Evolutionary conservation across 92 coral and sea anemone species (phyloP), one percentile per base, ranked within the genome.

Genomic region (Blastomussa wellsi): DNA sequence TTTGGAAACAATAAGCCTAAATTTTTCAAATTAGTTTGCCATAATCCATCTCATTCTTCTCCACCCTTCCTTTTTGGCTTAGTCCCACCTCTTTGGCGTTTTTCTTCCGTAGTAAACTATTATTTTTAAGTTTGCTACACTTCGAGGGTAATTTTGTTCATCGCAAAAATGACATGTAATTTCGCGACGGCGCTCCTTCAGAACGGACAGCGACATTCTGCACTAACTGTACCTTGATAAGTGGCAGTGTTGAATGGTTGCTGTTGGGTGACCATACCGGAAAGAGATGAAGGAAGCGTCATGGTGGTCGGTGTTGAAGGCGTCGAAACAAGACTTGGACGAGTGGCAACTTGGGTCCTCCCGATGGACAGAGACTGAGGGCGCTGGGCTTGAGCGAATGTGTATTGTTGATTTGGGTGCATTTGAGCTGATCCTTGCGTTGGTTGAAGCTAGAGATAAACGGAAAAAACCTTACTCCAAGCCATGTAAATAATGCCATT

Each of bases 281-380:
- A 74, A 28, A 86, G 89, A 28, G 91, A 83, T 4, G 94, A 88
- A 26, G 94, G 92, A 70, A 91, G 65, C 9, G 90, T 79, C 84
- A 91, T 80, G 20, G 94, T 90, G 65, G 93, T 92, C n/a, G 98
- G 98, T 5, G 98, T 88, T 24, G 91, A 84, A 62, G 98, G 95
- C 14, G 98, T 94, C n/a, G 98, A 90, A 5, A 88, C 93, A 41
- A 90, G 72, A 59, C 71, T 87, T 35, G 93, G 90, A 3, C 90
- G 88, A 19, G 93, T 82, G n/a, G 88, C 15, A 70, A 66, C 83
- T 70, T 85, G 88, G 88, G 83, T 77, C 28, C 88, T 53, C 49
- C 77, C 84, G 7, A 84, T 33, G 42, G 81, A 20, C 15, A 85
- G 88, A 22, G 51, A 15, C 64, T 66, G 77, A 8, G 95, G 94